A percentile compares a stretch with the other conserved stretches of the same genome.
Conservation (phyloP, 2,888 invertebrate genomes). For the Platycheirus rosarum region DNA sequence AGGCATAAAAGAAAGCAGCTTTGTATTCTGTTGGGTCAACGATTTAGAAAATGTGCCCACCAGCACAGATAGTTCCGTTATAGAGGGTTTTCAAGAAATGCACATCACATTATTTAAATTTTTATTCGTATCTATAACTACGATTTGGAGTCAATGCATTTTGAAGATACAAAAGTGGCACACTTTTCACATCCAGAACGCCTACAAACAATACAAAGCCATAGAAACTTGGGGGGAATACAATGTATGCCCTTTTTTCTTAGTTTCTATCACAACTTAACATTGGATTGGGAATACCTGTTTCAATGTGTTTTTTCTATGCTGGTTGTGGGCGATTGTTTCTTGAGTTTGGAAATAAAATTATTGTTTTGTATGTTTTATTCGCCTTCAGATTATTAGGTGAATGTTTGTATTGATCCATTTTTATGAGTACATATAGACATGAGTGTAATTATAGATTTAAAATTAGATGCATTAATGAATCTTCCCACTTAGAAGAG, state of each 20-base stretch:
- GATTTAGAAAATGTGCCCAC: conserved; percentile 52
- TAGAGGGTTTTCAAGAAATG: conserved; percentile 48
- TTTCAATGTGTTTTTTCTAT: conserved; percentile 24
- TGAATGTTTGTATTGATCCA: conserved; percentile 9
- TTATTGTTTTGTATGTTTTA: conserved; percentile 39
- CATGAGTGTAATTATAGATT: conserved; percentile 51
- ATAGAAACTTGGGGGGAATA: conserved; percentile 8
- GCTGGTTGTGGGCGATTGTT: conserved; percentile 54
- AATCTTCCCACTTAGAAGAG: conserved; percentile 28
- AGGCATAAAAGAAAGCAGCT: conserved; percentile 35
- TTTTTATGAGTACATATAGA: conserved; percentile 30
- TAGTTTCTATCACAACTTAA: conserved; percentile 35
- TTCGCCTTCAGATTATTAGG: conserved; percentile 17
- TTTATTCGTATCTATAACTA: background rate
- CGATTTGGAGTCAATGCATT: conserved; percentile 40
- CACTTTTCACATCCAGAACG: conserved; percentile 63
- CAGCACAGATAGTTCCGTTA: conserved; percentile 43
- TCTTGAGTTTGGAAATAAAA: conserved; percentile 21
- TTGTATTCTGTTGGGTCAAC: conserved; percentile 36
- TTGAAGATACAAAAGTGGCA: conserved; percentile 57
- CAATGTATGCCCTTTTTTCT: conserved; percentile 45
- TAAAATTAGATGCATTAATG: conserved; percentile 3
- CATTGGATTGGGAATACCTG: conserved; percentile 55
- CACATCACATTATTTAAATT: conserved; percentile 61
- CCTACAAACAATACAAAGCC: conserved; percentile 43